Percentiles rank a stretch among this genome's conserved stretches.
Conservation (phyloP, 2,888 invertebrate genomes). For the Stenchaetothrips biformis region DNA sequence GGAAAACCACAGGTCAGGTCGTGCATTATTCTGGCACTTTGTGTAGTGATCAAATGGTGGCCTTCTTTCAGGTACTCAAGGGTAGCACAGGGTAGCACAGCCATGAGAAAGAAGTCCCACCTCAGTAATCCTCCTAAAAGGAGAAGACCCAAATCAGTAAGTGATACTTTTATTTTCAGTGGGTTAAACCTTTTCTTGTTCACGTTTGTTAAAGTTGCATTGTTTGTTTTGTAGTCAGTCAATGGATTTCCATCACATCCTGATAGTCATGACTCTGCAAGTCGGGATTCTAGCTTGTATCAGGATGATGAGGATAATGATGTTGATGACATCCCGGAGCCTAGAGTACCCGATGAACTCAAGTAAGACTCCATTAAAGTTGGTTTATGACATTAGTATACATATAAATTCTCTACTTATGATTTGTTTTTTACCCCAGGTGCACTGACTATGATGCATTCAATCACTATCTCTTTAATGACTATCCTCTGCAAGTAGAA, state of each 20-base stretch:
- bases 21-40: too few relatives aligned
- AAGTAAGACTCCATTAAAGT: not conserved
- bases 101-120: not conserved
- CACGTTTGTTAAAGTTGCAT: not conserved
- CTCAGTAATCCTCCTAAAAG: slow-evolving; percentile 17
- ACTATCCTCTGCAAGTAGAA: not conserved
- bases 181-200: not conserved
- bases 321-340: not conserved
- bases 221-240: not conserved
- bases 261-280: not conserved
- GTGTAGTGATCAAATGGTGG: too few relatives aligned
- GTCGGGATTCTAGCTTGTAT: not conserved
- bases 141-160: not conserved
- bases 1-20: too few relatives aligned
- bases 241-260: not conserved
- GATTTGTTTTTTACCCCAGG: not conserved
- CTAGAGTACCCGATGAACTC: not conserved
- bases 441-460: not conserved
- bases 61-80: too few relatives aligned
- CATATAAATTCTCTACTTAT: not conserved
- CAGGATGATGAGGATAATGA: not conserved
- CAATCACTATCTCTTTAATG: not conserved
- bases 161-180: too few relatives aligned
- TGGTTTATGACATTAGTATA: not conserved
- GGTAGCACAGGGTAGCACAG: not conserved